Evolutionary conservation across 1,140 invertebrate species (phyloP).

Genomic region (Drosophila teissieri): DNA sequence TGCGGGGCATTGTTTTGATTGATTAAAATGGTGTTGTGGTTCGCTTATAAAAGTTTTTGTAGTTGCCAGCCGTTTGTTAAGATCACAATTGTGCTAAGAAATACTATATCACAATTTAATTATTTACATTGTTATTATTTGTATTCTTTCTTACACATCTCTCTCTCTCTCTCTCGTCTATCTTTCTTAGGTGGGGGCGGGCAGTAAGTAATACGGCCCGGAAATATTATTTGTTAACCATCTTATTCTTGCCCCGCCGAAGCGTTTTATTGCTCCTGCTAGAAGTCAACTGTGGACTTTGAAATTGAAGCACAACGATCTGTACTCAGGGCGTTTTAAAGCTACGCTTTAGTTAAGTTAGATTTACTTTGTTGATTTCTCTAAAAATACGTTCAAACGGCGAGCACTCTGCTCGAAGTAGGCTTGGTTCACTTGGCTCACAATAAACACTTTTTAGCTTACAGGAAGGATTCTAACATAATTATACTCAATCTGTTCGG

Average conservation of each 20-base stretch:
- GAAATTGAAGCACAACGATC: conserved; percentile 15
- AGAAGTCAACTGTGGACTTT: conserved; percentile 9
- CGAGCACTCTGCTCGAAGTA: conserved; percentile 36
- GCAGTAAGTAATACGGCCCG: conserved; percentile 52
- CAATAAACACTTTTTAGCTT: conserved; percentile 36
- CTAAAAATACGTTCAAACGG: conserved; percentile 49
- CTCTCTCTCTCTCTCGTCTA: conserved; percentile 9
- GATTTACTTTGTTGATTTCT: conserved; percentile 42
- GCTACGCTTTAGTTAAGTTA: conserved; percentile 68
- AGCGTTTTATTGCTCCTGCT: conserved; percentile 6
- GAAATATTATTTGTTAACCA: conserved; percentile 18
- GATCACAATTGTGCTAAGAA: conserved; percentile 83
- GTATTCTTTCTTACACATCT: conserved; percentile 54
- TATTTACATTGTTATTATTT: conserved; percentile 81
- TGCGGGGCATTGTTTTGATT: conserved; percentile 37
- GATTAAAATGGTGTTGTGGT: conserved; percentile 51
- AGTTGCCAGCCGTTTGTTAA: conserved; percentile 77
- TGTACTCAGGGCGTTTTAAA: conserved; percentile 45
- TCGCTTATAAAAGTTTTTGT: conserved; percentile 66
- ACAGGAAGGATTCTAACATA: conserved; percentile 39
- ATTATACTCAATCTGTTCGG: conserved; percentile 27
- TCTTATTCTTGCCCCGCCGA: conserved; percentile 16
- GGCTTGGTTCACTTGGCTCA: conserved; percentile 28
- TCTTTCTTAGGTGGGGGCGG: conserved; percentile 61
- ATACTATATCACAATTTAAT: conserved; percentile 83